A percentile compares a stretch with the other conserved stretches of the same genome.
phyloP scores from a whole-genome alignment of 2,888 invertebrate species.

The Plebejus melissa region DNA sequence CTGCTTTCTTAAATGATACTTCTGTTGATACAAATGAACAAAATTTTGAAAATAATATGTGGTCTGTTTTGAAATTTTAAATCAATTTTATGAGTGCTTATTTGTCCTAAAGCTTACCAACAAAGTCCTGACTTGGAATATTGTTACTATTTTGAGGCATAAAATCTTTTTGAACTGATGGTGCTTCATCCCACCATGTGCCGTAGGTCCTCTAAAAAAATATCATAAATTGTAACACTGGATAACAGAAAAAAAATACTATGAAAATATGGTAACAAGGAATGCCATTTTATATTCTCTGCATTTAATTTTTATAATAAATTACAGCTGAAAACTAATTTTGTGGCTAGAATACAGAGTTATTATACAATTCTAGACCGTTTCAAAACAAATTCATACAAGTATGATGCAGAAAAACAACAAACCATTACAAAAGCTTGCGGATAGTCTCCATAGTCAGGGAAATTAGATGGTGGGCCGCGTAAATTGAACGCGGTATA shows the following conservation, averaged over 20 bases:
- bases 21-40: slow-evolving; percentile 57
- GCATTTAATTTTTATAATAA: no score
- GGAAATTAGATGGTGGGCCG: slow-evolving; percentile 91
- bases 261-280: no score
- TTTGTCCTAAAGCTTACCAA: slow-evolving; percentile 72
- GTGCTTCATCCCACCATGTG: slow-evolving; percentile 90
- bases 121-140: slow-evolving; percentile 87
- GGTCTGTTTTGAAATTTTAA: background rate
- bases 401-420: slow-evolving; percentile 20
- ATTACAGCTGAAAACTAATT: no score
- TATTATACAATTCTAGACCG: no score
- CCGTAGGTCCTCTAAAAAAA: slow-evolving; percentile 87
- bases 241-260: no score
- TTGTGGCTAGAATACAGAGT: no score
- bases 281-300: no score
- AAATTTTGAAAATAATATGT: background rate
- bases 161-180: slow-evolving; percentile 83
- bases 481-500: slow-evolving; percentile 93
- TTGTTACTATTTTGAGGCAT: slow-evolving; percentile 85
- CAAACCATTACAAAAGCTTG: slow-evolving; percentile 93
- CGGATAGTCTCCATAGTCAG: slow-evolving; percentile 94
- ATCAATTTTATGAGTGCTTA: background rate
- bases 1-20: slow-evolving; percentile 82
- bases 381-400: slow-evolving; percentile 16
- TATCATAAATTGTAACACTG: slow-evolving; percentile 18